These are phyloP conservation scores for Oreochromis spilurus DNA, from an alignment of 2,113 vertebrate genomes.

Conservation along the genomic window DNA sequence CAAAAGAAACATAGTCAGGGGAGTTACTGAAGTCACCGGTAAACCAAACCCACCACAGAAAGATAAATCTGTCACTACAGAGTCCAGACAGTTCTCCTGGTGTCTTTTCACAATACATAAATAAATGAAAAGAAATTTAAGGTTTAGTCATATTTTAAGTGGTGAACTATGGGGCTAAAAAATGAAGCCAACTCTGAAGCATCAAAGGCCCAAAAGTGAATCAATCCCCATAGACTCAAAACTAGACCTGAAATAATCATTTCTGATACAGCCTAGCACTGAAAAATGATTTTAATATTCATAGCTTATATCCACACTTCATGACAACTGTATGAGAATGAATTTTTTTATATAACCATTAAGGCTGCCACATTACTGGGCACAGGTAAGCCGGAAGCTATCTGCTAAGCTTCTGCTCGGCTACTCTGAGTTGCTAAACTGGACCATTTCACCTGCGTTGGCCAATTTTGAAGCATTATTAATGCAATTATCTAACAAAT, in stretches of 20 bases:
- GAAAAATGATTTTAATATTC: not conserved
- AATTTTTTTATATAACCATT: not conserved
- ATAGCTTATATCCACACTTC: not conserved
- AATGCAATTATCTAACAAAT: not conserved
- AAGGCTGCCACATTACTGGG: not conserved
- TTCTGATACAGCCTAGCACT: not conserved
- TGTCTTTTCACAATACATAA: not conserved
- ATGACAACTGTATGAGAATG: not conserved
- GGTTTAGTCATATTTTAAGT: not conserved
- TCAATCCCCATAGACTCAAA: not conserved
- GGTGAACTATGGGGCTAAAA: not conserved
- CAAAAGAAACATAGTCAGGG: not conserved
- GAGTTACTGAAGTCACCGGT: not conserved
- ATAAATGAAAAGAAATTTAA: not conserved
- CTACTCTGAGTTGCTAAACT: not conserved
- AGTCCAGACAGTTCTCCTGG: not conserved
- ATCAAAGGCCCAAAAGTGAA: not conserved
- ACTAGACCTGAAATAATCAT: not conserved
- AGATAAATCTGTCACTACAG: not conserved
- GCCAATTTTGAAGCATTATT: not conserved
- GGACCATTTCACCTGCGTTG: not conserved
- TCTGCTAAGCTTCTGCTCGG: not conserved
- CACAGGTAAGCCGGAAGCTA: not conserved
- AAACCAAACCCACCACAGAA: not conserved
- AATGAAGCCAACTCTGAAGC: not conserved